Evolutionary conservation across 2,113 vertebrate species (phyloP), one percentile per base, ranked within the genome.

Genomic region (Tapirus terrestris): DNA sequence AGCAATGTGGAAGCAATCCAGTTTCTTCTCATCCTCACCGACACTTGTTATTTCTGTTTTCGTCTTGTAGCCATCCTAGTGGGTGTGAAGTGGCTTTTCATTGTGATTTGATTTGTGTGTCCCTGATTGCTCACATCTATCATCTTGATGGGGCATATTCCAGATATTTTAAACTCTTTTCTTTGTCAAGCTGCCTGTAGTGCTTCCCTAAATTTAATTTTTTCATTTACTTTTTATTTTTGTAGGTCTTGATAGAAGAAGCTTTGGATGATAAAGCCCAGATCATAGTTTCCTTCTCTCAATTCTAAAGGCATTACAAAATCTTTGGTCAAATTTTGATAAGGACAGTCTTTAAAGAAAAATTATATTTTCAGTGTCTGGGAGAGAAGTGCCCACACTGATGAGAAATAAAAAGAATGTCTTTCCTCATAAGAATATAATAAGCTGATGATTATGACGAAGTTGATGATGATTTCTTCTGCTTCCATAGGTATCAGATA

Each of bases 1-100:
- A 77, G 31, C 2, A 0, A 21, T 16, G 14, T 10, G 36, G 1
- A 43, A 43, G 8, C 2, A 4, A 11, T 43, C 9, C 36, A 76
- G 0, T 61, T 29, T 29, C 56, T 8, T 13, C 36, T 2, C 4
- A 43, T 39, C 25, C 9, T 31, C n/a, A 20, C n/a, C 21, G 10
- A 9, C 4, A 39, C 25, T 82, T 39, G 4, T 17, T 60, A 17
- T 53, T 53, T 53, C 51, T 53, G 51, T 13, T 53, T 53, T 53
- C 14, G 51, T 53, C 14, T 53, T 53, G 51, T 53, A 53, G 51
- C 14, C 51, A 53, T 53, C 51, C 13, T 53, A 16, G 45, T 31
- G 75, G 4, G 75, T 18, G 45, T 31, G 16, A 8, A 51, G 45
- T 10, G 45, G 16, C 48, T 31, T 33, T 17, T 76, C 45, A 18